These are phyloP conservation scores for Poeciliopsis prolifica DNA, from an alignment of 2,113 vertebrate genomes.

Conservation along the genomic window DNA sequence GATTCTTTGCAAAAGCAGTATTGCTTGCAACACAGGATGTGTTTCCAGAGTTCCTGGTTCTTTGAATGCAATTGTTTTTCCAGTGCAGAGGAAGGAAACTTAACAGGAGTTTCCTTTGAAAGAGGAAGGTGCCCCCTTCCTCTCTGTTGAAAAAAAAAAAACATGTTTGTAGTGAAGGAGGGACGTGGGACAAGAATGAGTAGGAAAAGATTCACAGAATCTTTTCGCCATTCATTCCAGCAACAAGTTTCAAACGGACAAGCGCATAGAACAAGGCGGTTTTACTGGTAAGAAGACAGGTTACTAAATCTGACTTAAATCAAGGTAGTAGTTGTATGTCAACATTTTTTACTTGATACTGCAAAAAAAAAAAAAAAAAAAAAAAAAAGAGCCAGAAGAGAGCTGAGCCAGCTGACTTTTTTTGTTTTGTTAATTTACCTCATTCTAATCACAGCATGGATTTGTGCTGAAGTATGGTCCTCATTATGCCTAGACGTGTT, in stretches of 20 bases:
- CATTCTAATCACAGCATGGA: neutral
- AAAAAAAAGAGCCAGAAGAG: neutral
- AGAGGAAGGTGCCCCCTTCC: conserved; percentile 74
- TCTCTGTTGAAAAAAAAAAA: conserved; percentile 61
- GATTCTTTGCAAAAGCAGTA: conserved; percentile 29
- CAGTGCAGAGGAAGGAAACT: conserved; percentile 72
- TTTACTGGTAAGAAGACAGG: conserved; percentile 59
- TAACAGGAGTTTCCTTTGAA: conserved; percentile 76
- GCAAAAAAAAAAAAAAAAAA: neutral
- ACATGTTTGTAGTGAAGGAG: conserved; percentile 58
- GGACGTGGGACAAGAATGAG: conserved; percentile 51
- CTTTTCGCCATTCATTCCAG: conserved; percentile 6
- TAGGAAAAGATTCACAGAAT: conserved; percentile 14
- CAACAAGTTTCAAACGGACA: conserved; percentile 14
- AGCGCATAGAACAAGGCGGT: conserved; percentile 5
- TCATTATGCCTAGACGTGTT: neutral
- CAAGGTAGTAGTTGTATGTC: neutral
- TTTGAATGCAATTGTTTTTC: conserved; percentile 70
- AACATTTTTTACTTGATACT: neutral
- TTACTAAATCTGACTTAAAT: neutral
- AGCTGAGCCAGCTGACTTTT: neutral
- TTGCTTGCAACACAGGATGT: conserved; percentile 72
- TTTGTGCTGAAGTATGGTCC: neutral
- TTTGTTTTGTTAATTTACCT: neutral
- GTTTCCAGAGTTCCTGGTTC: conserved; percentile 59